Percentiles rank a stretch among this genome's conserved stretches.
These are phyloP conservation scores for Diadromus collaris DNA, from an alignment of 2,888 invertebrate species.

Conservation along the genomic window DNA sequence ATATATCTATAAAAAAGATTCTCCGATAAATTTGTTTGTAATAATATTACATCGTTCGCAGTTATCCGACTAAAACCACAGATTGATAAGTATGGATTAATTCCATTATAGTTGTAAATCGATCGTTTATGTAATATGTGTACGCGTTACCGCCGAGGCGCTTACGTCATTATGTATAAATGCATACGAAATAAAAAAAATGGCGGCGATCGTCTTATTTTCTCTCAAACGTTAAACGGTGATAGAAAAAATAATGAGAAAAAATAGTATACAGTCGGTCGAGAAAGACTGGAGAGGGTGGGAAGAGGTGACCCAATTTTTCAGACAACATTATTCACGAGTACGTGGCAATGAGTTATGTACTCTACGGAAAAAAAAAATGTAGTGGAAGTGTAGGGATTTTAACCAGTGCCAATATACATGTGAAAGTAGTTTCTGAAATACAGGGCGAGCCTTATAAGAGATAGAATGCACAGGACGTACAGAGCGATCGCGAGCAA, in stretches of 20 bases:
- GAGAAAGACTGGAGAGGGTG: background rate
- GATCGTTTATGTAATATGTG: constrained; percentile 36
- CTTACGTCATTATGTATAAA: constrained; percentile 30
- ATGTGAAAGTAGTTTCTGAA: constrained; percentile 76
- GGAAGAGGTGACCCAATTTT: constrained; percentile 52
- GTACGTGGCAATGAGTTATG: constrained; percentile 54
- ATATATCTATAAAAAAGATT: constrained; percentile 15
- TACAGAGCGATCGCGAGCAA: constrained; percentile 78
- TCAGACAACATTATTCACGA: constrained; percentile 56
- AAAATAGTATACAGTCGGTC: background rate
- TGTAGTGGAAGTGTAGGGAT: constrained; percentile 26
- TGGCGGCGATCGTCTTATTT: constrained; percentile 49
- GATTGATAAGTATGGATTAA: constrained; percentile 41
- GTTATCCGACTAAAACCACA: constrained; percentile 40
- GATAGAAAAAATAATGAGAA: background rate
- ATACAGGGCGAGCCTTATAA: constrained; percentile 76
- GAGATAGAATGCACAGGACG: constrained; percentile 76
- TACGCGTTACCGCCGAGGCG: constrained; percentile 20
- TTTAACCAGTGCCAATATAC: constrained; percentile 70
- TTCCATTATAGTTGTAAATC: constrained; percentile 2
- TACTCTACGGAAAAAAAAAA: constrained; percentile 21
- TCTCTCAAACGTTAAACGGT: constrained; percentile 14
- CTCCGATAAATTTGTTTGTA: constrained; percentile 35
- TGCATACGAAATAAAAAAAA: constrained; percentile 51
- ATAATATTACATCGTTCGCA: constrained; percentile 36